These are phyloP conservation scores for Balaeniceps rex DNA, from an alignment of 2,113 vertebrate genomes.

Conservation along the genomic window DNA sequence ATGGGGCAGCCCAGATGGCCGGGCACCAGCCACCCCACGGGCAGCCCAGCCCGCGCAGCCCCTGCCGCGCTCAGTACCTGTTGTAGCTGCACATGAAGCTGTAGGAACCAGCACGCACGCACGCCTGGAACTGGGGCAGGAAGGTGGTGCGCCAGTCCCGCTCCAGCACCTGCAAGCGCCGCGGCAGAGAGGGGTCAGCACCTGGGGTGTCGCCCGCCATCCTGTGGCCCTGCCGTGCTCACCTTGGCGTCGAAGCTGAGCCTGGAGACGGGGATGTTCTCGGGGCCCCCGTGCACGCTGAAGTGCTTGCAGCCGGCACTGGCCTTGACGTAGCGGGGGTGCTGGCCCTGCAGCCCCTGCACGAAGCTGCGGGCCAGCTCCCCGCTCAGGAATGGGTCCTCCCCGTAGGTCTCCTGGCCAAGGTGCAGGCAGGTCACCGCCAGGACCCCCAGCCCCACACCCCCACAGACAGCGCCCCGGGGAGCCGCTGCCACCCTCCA, in stretches of 20 bases:
- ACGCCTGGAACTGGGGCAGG: slow-evolving; percentile 70
- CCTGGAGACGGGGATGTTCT: slow-evolving; percentile 63
- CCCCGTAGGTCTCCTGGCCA: slow-evolving; percentile 63
- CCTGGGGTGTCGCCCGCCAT: rapidly evolving
- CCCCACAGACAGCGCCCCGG: rapidly evolving
- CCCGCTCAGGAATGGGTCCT: slow-evolving; percentile 61
- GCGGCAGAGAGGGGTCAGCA: background rate
- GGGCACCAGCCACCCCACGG: rapidly evolving
- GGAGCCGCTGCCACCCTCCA: background rate
- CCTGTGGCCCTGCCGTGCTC: rapidly evolving
- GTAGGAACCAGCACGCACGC: slow-evolving; percentile 56
- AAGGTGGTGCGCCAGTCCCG: slow-evolving; percentile 64
- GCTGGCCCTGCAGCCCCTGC: slow-evolving; percentile 64
- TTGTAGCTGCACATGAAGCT: slow-evolving; percentile 75
- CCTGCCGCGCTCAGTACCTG: background rate
- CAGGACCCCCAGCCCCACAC: background rate
- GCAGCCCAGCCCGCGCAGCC: rapidly evolving
- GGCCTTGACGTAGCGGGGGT: slow-evolving; percentile 62
- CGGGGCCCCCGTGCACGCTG: slow-evolving; percentile 61
- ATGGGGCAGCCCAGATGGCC: rapidly evolving
- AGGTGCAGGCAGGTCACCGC: rapidly evolving
- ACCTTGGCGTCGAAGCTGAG: slow-evolving; percentile 61
- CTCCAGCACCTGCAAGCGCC: slow-evolving; percentile 44
- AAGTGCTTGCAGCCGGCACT: slow-evolving; percentile 71
- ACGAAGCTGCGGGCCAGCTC: slow-evolving; percentile 63